These are phyloP conservation scores for Cylloceria caligata DNA, from an alignment of 2,888 invertebrate species.

Conservation along the genomic window DNA sequence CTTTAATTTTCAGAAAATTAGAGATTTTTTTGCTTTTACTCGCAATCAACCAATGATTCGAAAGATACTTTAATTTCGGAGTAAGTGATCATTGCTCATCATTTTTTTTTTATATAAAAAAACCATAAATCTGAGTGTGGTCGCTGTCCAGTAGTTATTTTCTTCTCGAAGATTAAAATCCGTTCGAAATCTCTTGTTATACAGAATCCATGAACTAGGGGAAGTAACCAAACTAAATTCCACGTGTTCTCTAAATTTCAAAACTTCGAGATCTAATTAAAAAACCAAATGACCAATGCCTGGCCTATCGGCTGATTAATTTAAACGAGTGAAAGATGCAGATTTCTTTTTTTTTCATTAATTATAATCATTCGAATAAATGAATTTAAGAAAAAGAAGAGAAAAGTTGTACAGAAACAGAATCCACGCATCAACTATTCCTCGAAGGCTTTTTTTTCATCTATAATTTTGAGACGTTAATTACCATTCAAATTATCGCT, in stretches of 20 bases:
- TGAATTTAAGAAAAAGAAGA: neutral
- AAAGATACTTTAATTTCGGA: neutral
- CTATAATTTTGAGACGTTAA: neutral
- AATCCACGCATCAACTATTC: neutral
- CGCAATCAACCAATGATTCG: neutral
- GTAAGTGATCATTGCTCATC: neutral
- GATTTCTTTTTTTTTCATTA: too few relatives aligned
- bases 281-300: neutral
- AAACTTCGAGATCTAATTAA: neutral
- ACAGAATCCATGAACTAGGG: neutral
- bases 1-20: neutral
- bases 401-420: conserved; percentile 42
- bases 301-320: neutral
- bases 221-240: neutral
- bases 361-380: neutral
- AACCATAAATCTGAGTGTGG: too few relatives aligned
- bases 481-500: conserved; percentile 28
- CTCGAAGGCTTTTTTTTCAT: conserved; percentile 7
- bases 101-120: too few relatives aligned
- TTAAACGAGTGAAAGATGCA: neutral
- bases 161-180: neutral
- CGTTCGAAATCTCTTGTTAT: neutral
- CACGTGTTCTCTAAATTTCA: neutral
- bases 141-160: too few relatives aligned
- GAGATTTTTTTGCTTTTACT: neutral